Conservation (phyloP, 1,140 invertebrate genomes). For the Harpegnathos saltator region DNA sequence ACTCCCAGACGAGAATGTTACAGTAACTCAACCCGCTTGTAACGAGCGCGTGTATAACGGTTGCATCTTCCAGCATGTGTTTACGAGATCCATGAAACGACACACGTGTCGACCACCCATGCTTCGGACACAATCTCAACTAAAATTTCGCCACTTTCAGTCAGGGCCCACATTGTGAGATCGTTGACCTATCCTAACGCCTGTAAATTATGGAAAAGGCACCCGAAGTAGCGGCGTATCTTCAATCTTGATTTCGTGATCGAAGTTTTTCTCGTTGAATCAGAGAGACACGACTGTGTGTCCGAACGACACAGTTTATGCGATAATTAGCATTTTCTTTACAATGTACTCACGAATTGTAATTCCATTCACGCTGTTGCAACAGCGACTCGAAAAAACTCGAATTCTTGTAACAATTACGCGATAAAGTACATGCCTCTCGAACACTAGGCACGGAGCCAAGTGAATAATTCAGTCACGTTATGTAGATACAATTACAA, state of each 20-base stretch:
- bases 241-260: no score
- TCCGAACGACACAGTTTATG: no score
- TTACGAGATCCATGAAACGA: slow-evolving; percentile 16
- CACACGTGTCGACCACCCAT: slow-evolving; percentile 37
- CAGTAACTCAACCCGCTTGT: slow-evolving; percentile 58
- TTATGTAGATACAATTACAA: slow-evolving; percentile 31
- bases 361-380: slow-evolving; percentile 1
- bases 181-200: not conserved
- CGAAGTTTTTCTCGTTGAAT: no score
- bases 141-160: not conserved
- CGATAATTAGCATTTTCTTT: not conserved
- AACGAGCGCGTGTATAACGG: slow-evolving; percentile 39
- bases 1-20: slow-evolving; percentile 32
- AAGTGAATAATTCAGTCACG: slow-evolving; percentile 32
- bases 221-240: not conserved
- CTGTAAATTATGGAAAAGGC: not conserved
- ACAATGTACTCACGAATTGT: not conserved
- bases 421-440: slow-evolving; percentile 33
- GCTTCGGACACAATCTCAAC: not conserved
- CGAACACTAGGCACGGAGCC: slow-evolving; percentile 25
- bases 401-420: not conserved
- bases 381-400: slow-evolving; percentile 13
- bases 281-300: no score
- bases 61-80: slow-evolving; percentile 34
- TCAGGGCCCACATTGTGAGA: not conserved